These are phyloP conservation scores for Sebastes nivosus DNA, from an alignment of 2,797 vertebrate genomes.

Conservation along the genomic window DNA sequence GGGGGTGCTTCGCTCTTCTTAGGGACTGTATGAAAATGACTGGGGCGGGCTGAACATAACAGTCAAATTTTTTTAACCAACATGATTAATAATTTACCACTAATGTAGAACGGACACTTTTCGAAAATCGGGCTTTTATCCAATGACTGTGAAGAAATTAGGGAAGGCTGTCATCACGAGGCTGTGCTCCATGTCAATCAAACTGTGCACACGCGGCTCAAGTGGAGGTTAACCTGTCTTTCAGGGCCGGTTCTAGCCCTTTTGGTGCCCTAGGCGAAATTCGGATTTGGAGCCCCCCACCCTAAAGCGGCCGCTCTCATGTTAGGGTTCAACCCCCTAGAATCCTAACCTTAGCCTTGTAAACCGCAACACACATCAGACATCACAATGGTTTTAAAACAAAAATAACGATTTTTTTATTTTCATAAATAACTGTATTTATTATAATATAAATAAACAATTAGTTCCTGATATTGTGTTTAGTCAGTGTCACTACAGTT, in stretches of 20 bases:
- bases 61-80: not conserved
- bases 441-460: no score
- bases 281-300: no score
- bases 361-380: no score
- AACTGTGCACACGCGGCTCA: not conserved
- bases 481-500: no score
- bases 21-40: not conserved
- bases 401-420: no score
- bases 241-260: not conserved
- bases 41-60: not conserved
- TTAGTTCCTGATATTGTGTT: no score
- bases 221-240: not conserved
- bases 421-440: no score
- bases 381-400: no score
- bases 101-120: not conserved
- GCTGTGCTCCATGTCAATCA: not conserved
- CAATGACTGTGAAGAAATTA: not conserved
- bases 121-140: not conserved
- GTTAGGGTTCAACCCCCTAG: no score
- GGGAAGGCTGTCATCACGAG: not conserved
- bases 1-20: not conserved
- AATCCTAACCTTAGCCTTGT: rapidly evolving
- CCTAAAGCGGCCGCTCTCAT: no score
- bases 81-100: not conserved
- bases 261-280: not conserved